Evolutionary conservation across 2,113 vertebrate species (phyloP).

Genomic region (Mormyrus lacerda): DNA sequence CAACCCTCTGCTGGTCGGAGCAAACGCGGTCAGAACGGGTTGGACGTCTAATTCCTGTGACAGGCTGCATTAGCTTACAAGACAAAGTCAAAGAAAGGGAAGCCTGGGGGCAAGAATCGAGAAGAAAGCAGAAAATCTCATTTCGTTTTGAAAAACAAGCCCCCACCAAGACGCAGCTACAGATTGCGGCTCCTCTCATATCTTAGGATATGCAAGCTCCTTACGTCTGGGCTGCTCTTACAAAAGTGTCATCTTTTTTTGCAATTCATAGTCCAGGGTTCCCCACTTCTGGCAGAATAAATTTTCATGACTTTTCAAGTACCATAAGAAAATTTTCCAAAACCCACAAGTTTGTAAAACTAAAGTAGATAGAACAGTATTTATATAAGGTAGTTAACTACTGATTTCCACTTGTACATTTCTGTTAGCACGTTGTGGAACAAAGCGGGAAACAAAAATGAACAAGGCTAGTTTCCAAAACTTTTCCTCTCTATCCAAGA

Average conservation of each 20-base stretch:
- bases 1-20: conserved; percentile 24
- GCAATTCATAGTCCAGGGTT: too few species aligned
- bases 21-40: conserved; percentile 22
- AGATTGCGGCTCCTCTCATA: neutral
- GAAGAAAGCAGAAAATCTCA: conserved; percentile 19
- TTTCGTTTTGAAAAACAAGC: neutral
- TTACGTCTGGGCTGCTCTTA: neutral
- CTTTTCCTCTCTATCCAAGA: too few species aligned
- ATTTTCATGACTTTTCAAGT: too few species aligned
- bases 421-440: too few species aligned
- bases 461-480: too few species aligned
- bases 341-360: too few species aligned
- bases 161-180: neutral
- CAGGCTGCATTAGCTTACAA: conserved; percentile 28
- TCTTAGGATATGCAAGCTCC: neutral
- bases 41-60: conserved; percentile 31
- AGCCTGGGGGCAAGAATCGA: conserved; percentile 25
- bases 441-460: too few species aligned
- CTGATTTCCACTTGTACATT: too few species aligned
- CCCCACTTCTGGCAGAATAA: too few species aligned
- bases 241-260: neutral
- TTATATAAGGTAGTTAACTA: too few species aligned
- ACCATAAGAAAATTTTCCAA: too few species aligned
- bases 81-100: neutral
- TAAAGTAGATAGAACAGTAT: too few species aligned